Evolutionary conservation across 1,140 invertebrate genomes (phyloP).

Genomic region (Palaemon carinicauda): DNA sequence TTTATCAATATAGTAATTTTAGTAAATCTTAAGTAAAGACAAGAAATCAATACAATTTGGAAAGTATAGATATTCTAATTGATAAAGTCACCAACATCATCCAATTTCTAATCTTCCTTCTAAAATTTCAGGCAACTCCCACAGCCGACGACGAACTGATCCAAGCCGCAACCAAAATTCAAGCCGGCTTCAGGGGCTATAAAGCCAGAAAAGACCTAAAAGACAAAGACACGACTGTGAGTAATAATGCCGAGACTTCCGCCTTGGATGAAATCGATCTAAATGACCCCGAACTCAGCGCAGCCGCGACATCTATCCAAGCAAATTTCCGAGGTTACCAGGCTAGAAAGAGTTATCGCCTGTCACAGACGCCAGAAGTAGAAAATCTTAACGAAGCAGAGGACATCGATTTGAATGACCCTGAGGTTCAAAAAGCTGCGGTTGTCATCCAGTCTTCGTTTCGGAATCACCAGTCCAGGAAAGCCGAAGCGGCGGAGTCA

Average conservation of each 20-base stretch:
- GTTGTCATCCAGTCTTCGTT: not conserved
- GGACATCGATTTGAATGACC: not conserved
- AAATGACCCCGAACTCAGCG: not conserved
- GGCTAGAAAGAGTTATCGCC: not conserved
- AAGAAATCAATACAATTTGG: too few species aligned
- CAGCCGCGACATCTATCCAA: constrained; percentile 9
- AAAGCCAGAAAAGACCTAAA: not conserved
- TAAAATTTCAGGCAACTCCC: not conserved
- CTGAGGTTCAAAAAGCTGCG: not conserved
- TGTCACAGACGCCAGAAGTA: not conserved
- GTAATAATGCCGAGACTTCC: not conserved
- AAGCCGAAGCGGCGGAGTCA: not conserved
- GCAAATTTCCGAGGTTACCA: not conserved
- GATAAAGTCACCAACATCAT: too few species aligned
- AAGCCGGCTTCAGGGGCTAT: constrained; percentile 1
- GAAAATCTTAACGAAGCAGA: not conserved
- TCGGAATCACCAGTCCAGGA: not conserved
- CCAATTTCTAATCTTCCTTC: too few species aligned
- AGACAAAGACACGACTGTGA: not conserved
- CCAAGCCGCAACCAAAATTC: not conserved
- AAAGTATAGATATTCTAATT: too few species aligned
- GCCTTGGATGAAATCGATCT: not conserved
- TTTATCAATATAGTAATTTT: too few species aligned
- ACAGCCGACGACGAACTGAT: not conserved
- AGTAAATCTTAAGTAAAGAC: too few species aligned